phyloP scores from a whole-genome alignment of 2,797 vertebrate genomes.

The Myotis pilosus region DNA sequence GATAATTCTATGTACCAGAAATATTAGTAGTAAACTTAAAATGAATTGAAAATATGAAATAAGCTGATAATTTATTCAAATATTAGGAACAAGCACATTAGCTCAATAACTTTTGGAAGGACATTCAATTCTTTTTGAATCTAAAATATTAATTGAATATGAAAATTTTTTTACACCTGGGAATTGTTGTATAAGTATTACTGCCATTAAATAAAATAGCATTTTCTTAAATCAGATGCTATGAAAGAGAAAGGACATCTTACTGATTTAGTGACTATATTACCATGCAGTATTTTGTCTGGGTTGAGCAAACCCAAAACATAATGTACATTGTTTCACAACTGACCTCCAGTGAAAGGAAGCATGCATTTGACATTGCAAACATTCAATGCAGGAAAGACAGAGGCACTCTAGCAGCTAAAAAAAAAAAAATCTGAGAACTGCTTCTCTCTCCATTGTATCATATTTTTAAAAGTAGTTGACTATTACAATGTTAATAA shows the following conservation, averaged over 20 bases:
- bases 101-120: background rate
- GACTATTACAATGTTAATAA: background rate
- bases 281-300: background rate
- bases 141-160: conserved; percentile 10
- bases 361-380: background rate
- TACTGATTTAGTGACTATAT: background rate
- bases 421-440: background rate
- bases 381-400: background rate
- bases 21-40: background rate
- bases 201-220: background rate
- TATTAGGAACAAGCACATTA: background rate
- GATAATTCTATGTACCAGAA: background rate
- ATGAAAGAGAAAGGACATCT: background rate
- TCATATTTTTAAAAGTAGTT: background rate
- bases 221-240: background rate
- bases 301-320: background rate
- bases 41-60: background rate
- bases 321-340: background rate
- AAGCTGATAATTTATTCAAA: background rate
- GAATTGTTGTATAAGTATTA: background rate
- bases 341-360: background rate
- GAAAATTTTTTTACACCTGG: background rate
- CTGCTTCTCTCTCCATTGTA: background rate
- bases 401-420: background rate
- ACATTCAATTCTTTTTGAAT: background rate